Base-by-base conservation (phyloP, 1,140 invertebrate genomes). In the Zaprionus nigranus region DNA sequence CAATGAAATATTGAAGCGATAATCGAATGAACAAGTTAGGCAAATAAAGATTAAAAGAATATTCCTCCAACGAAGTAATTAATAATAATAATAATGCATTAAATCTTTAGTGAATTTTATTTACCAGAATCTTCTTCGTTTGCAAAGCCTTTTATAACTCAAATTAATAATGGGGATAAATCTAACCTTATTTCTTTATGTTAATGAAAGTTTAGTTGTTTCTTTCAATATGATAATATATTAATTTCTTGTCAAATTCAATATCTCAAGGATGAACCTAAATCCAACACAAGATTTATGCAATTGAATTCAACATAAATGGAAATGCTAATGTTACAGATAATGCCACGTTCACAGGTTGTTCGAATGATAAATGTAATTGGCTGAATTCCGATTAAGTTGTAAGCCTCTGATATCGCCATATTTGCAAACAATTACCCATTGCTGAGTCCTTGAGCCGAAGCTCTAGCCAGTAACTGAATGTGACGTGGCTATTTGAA, bases 381-480 rank as follows among this genome's bases (percentile, higher is more conserved):
- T 58, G 69, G 38, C 34, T 20, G 28, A 67, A 26, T 74, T 12
- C 12, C 11, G 57, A 60, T 74, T 74, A 68, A 61, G 38, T 56
- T 61, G 64, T 61, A 54, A 68, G 71, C 64, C 34, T 9, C 59
- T 20, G 43, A 56, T 56, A 74, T 68, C 56, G 59, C 30, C 63
- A 67, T 28, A 58, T 46, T 22, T 46, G 71, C 36, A 57, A 74
- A 61, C 49, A 59, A 67, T 72, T 66, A 66, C 43, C 43, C 46
- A 13, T 54, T 17, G 53, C 17, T 28, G n/a, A 22, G 24, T 40
- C 22, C 36, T 22, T 26, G 36, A 63, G 61, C 30, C 38, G 6
- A 4, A 43, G 20, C 46, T 7, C 7, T 2, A 46, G 38, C 38
- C n/a, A 22, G 46, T 22, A 24, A 13, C 22, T 65, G 51, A 43